Conservation (phyloP, 1,140 invertebrate genomes). For the Camponotus floridanus region DNA sequence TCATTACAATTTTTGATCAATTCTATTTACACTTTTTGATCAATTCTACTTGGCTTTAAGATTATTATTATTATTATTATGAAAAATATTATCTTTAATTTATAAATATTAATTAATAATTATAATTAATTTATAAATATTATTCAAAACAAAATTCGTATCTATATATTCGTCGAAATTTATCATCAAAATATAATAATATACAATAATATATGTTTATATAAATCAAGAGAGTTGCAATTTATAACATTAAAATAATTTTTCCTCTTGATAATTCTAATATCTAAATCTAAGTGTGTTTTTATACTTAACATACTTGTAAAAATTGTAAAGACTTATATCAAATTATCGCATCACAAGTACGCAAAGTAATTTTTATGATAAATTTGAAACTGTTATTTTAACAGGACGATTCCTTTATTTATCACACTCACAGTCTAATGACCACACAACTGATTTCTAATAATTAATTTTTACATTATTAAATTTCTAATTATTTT, state of each 20-base stretch:
- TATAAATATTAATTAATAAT: too few relatives aligned
- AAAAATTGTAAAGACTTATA: slow-evolving; percentile 9
- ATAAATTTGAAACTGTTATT: slow-evolving; percentile 9
- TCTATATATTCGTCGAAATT: slow-evolving; percentile 9
- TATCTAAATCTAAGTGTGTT: background rate
- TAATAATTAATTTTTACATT: slow-evolving; percentile 49
- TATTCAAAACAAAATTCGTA: background rate
- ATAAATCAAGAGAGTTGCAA: background rate
- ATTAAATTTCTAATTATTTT: slow-evolving; percentile 39
- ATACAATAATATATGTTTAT: background rate
- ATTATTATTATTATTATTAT: slow-evolving; percentile 23
- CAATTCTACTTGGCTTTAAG: slow-evolving; percentile 9
- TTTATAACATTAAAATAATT: slow-evolving; percentile 19
- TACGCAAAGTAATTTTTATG: slow-evolving; percentile 9
- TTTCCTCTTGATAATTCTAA: background rate
- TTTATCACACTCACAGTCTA: slow-evolving; percentile 5
- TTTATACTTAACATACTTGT: background rate
- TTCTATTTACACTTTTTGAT: slow-evolving; percentile 3
- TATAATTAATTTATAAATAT: background rate
- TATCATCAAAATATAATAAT: slow-evolving; percentile 20
- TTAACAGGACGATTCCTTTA: slow-evolving; percentile 1
- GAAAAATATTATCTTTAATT: slow-evolving; percentile 21
- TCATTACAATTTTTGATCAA: slow-evolving; percentile 10
- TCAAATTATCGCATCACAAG: slow-evolving; percentile 13
- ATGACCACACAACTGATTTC: slow-evolving; percentile 1